A percentile compares a stretch with the other conserved stretches of the same genome.
Evolutionary conservation across 2,888 invertebrate genomes (phyloP).

Genomic region (Anoncus sp.): DNA sequence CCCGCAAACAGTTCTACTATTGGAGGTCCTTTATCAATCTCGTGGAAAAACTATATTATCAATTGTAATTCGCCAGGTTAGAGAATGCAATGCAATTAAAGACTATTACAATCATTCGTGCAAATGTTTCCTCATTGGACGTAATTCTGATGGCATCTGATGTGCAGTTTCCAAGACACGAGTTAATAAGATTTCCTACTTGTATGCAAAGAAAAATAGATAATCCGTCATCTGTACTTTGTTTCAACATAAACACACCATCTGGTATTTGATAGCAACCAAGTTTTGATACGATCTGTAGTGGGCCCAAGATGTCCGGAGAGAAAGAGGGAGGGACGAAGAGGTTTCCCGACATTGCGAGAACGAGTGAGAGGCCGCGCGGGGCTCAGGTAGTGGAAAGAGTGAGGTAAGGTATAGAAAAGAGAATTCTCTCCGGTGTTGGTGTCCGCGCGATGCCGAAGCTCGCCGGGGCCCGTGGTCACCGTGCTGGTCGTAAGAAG

Average conservation of each 20-base stretch:
- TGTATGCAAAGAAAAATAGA: too few species aligned
- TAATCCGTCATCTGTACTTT: background rate
- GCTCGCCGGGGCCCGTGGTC: conserved; percentile 39
- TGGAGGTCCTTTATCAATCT: background rate
- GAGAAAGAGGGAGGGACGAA: conserved; percentile 49
- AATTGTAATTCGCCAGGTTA: background rate
- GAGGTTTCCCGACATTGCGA: background rate
- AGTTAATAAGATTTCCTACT: background rate
- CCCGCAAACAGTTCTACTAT: too few species aligned
- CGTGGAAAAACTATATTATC: background rate
- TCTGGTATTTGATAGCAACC: background rate
- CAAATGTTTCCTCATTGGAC: background rate
- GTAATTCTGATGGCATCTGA: background rate
- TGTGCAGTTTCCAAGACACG: background rate
- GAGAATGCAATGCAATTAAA: background rate
- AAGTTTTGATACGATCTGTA: conserved; percentile 42
- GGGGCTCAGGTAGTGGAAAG: conserved; percentile 23
- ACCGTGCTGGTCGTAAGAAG: conserved; percentile 28
- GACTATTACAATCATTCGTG: background rate
- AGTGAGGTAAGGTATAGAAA: conserved; percentile 7
- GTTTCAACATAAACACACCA: background rate
- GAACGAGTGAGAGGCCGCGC: conserved; percentile 19
- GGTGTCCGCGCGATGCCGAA: conserved; percentile 45
- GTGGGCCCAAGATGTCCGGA: conserved; percentile 2
- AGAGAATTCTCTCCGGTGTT: conserved; percentile 51